Base-by-base conservation (phyloP, 2,888 invertebrate species). In the Flabesymbios commensalis region DNA sequence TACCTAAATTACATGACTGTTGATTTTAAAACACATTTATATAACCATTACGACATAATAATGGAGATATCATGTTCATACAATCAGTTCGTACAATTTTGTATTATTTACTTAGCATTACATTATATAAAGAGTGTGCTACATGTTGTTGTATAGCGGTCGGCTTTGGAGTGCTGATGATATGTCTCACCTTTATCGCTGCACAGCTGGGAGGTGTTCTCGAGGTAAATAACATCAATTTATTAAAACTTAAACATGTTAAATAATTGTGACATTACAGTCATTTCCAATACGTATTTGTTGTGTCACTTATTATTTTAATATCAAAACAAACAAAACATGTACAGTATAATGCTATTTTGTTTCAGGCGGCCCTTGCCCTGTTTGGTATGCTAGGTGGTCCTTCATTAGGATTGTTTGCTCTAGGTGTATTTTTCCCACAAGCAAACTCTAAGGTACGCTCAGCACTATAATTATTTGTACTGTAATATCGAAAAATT, bases 171-270 rank as follows among this genome's bases (percentile, higher is more conserved):
- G 36, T 49, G n/a, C 10, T 68, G 4, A 66, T 63, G 51, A 65
- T 94, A 69, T 88, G 85, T 0, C 83, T 94, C 72, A 91, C 95
- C 3, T 94, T 94, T 74, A 87, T 92, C 3, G 92, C 95, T 17
- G 92, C 93, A 75, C 87, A 89, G 58, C 85, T 95, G 32, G 95
- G 95, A 0, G 91, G 93, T 5, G 90, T 96, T 42, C 86, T 96
- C 67, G 92, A 94, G 56, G 64, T 28, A 57, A 36, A 31, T 29
- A 19, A 17, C 17, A 4, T 45, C n/a, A 32, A 28, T 10, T n/a
- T 55, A 14, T 29, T 1, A 33, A 29, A 3, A 28, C 10, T 19
- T 22, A 17, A 55, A 19, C 3, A 29, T 72, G 75, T 48, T 78
- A 78, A 67, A 3, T 89, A 43, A 49, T 28, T 53, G n/a, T 64